phyloP scores from a whole-genome alignment of 2,888 invertebrate species.

The Nysson spinosus region DNA sequence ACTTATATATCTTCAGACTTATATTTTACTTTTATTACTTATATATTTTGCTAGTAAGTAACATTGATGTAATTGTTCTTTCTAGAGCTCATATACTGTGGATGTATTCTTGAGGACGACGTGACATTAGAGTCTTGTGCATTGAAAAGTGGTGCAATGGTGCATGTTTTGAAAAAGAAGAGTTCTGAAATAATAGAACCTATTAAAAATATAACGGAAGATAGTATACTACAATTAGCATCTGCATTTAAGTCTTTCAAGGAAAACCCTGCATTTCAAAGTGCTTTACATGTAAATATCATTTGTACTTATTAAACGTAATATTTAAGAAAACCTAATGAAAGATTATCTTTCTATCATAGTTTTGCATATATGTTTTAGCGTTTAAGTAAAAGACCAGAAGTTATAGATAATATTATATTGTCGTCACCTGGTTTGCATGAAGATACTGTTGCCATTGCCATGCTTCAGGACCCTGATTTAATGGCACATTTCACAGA shows the following conservation, averaged over 20 bases:
- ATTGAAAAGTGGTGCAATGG: constrained; percentile 79
- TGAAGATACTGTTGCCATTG: constrained; percentile 85
- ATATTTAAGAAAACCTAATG: too few species aligned
- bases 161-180: constrained; percentile 79
- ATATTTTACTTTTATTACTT: neutral
- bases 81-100: constrained; percentile 85
- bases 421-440: constrained; percentile 84
- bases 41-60: constrained; percentile 13
- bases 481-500: constrained; percentile 85
- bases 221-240: constrained; percentile 82
- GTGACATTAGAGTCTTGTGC: constrained; percentile 83
- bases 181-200: constrained; percentile 73
- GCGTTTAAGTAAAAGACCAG: constrained; percentile 75
- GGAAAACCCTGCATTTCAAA: constrained; percentile 81
- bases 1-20: too few species aligned
- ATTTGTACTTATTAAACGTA: neutral
- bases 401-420: constrained; percentile 83
- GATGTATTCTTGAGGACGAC: constrained; percentile 83
- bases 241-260: constrained; percentile 82
- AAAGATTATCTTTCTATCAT: too few species aligned
- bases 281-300: constrained; percentile 82
- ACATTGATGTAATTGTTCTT: constrained; percentile 20
- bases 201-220: constrained; percentile 79
- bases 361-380: constrained; percentile 43
- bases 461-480: constrained; percentile 87